These are phyloP conservation scores for Aspidapion aeneum DNA, from an alignment of 2,888 invertebrate species.

Conservation along the genomic window DNA sequence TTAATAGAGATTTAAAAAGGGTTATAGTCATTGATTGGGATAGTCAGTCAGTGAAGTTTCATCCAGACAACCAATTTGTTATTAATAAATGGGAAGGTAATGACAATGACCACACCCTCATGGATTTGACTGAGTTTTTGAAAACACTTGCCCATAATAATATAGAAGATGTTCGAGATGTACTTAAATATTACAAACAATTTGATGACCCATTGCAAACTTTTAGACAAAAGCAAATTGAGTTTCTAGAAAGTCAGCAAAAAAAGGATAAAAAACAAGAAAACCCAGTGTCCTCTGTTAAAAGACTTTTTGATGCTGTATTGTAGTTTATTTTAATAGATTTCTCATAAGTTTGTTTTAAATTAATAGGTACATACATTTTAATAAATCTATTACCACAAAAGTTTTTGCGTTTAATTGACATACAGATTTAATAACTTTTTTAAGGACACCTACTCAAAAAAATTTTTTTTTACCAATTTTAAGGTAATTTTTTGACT, in stretches of 20 bases:
- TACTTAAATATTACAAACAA: constrained; percentile 86
- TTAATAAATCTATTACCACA: too few species aligned
- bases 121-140: constrained; percentile 88
- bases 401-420: too few species aligned
- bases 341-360: too few species aligned
- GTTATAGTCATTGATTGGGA: constrained; percentile 97
- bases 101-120: constrained; percentile 87
- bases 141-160: constrained; percentile 88
- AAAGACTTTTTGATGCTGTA: constrained; percentile 26
- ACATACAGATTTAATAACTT: too few species aligned
- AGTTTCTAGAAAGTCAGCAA: constrained; percentile 62
- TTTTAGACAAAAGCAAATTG: constrained; percentile 88
- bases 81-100: constrained; percentile 91
- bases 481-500: too few species aligned
- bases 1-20: constrained; percentile 80
- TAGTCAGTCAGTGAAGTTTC: constrained; percentile 77
- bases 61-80: constrained; percentile 84
- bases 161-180: constrained; percentile 91
- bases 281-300: constrained; percentile 22
- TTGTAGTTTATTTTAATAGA: constrained; percentile 21
- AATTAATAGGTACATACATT: too few species aligned
- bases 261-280: constrained; percentile 16
- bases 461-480: too few species aligned
- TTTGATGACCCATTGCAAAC: constrained; percentile 91
- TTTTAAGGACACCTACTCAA: too few species aligned